Evolutionary conservation across 2,113 vertebrate genomes (phyloP).

Genomic region (Etheostoma spectabile): DNA sequence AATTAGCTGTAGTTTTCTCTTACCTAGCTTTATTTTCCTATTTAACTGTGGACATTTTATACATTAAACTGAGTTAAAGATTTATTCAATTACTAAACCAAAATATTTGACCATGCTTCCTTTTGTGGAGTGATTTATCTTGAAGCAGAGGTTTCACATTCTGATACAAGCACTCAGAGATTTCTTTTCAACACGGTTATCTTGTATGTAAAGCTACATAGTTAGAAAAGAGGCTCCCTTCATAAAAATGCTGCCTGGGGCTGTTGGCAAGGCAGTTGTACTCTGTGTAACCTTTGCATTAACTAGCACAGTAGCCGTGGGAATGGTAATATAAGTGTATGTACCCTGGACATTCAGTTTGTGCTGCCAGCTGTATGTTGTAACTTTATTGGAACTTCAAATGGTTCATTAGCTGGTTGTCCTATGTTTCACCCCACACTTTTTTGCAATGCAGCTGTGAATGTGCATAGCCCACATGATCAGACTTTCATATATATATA

Average conservation of each 20-base stretch:
- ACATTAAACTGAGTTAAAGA: neutral
- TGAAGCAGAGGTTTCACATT: conserved; percentile 7
- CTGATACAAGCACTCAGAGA: conserved; percentile 5
- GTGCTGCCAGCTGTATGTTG: conserved; percentile 52
- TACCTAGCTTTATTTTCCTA: neutral
- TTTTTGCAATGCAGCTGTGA: conserved; percentile 42
- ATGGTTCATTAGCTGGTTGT: conserved; percentile 70
- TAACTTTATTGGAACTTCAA: conserved; percentile 61
- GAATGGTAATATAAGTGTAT: conserved; percentile 63
- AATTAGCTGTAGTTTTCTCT: conserved; percentile 55
- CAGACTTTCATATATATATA: conserved; percentile 17
- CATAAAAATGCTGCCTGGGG: conserved; percentile 53
- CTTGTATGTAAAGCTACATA: conserved; percentile 26
- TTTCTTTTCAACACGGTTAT: conserved; percentile 19
- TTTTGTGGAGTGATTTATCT: conserved; percentile 12
- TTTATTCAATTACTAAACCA: conserved; percentile 4
- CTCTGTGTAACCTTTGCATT: conserved; percentile 65
- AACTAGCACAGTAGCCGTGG: conserved; percentile 68
- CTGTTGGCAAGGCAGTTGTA: conserved; percentile 52
- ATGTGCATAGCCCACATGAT: conserved; percentile 44
- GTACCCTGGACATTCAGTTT: conserved; percentile 56
- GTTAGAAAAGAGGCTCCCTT: conserved; percentile 38
- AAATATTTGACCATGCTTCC: neutral
- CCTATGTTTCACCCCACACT: conserved; percentile 61
- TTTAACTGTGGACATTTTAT: neutral